Conservation (phyloP, 1,140 invertebrate genomes). For the Trachymyrmex cornetzi region DNA sequence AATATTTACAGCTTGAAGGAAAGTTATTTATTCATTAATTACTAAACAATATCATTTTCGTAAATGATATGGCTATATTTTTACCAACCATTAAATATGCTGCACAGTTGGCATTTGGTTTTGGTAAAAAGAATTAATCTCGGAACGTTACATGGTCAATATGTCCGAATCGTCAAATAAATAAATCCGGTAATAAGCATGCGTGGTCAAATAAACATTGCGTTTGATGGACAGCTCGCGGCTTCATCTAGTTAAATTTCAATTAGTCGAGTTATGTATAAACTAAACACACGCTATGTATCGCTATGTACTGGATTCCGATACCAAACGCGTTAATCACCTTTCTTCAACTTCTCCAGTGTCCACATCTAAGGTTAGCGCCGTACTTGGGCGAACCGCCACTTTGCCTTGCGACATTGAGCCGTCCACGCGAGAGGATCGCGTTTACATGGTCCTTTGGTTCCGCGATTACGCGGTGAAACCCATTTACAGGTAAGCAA, state of each 20-base stretch:
- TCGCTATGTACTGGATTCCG: neutral
- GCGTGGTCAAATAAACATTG: neutral
- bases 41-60: neutral
- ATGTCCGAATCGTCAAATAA: neutral
- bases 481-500: constrained; percentile 94
- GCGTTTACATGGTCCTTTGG: constrained; percentile 96
- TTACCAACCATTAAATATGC: neutral
- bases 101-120: neutral
- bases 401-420: constrained; percentile 94
- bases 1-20: neutral
- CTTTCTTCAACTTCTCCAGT: constrained; percentile 87
- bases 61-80: neutral
- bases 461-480: constrained; percentile 94
- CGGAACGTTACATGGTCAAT: neutral
- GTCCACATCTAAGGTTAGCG: constrained; percentile 91
- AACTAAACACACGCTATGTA: neutral
- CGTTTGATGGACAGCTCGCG: neutral
- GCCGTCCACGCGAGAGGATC: constrained; percentile 91
- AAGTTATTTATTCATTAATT: neutral
- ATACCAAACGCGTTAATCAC: neutral
- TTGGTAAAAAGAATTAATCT: neutral
- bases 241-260: constrained; percentile 8
- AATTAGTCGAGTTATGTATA: neutral
- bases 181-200: neutral
- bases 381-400: constrained; percentile 92